These are phyloP conservation scores for Meda fulgida DNA, from an alignment of 2,797 vertebrate genomes.

Conservation along the genomic window DNA sequence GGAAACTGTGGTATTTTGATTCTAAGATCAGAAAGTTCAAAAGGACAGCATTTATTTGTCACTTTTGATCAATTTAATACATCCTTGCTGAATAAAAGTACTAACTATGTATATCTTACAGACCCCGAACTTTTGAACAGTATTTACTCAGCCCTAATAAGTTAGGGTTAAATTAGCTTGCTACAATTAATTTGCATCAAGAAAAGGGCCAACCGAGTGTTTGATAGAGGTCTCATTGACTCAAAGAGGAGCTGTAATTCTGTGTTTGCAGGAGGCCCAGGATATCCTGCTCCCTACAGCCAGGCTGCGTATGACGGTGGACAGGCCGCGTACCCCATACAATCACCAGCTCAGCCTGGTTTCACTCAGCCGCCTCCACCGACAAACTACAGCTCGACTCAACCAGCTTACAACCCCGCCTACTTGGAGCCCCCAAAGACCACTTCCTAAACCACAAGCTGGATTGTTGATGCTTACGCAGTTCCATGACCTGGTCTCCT, in stretches of 20 bases:
- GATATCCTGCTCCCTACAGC: slow-evolving; percentile 74
- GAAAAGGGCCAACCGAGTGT: not conserved
- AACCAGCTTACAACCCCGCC: slow-evolving; percentile 91
- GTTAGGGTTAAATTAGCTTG: not conserved
- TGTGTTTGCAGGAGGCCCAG: slow-evolving; percentile 61
- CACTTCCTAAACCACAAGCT: slow-evolving; percentile 66
- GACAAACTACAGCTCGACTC: slow-evolving; percentile 68
- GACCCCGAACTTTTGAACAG: not conserved
- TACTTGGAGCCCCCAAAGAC: slow-evolving; percentile 81
- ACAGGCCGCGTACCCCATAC: slow-evolving; percentile 64
- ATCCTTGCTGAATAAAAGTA: no score
- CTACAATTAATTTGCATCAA: not conserved
- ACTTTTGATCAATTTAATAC: not conserved
- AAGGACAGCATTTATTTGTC: not conserved
- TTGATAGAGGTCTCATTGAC: not conserved
- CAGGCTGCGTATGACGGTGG: slow-evolving; percentile 73
- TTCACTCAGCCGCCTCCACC: slow-evolving; percentile 29
- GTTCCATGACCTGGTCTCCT: not conserved
- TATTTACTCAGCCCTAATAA: not conserved
- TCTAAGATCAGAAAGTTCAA: not conserved
- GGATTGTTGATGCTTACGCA: slow-evolving; percentile 63
- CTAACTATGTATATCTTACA: no score
- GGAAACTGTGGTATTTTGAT: no score
- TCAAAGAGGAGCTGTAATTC: not conserved
- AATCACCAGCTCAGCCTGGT: slow-evolving; percentile 51